Conservation (phyloP, 2,888 invertebrate species). For the Polyommatus icarus region DNA sequence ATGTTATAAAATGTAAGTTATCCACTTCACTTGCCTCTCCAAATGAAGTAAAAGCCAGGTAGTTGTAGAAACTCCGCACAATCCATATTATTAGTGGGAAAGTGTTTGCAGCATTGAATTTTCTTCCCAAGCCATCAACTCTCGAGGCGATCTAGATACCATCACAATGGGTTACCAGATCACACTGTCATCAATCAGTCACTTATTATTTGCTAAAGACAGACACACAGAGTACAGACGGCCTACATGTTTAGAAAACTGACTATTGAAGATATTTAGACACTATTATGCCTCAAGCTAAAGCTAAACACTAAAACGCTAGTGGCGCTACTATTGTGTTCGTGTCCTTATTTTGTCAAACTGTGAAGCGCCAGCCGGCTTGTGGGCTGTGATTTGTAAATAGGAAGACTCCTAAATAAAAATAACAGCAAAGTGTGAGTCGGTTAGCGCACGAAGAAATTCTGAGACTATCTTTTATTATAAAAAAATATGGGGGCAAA, state of each 20-base stretch:
- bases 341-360: too few species aligned
- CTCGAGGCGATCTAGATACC: neutral
- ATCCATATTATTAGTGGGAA: slow-evolving; percentile 11
- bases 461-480: too few species aligned
- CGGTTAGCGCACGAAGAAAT: too few species aligned
- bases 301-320: neutral
- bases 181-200: neutral
- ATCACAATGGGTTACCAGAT: slow-evolving; percentile 14
- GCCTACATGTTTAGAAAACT: neutral
- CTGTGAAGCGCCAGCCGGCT: too few species aligned
- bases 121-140: neutral
- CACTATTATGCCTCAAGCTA: neutral
- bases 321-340: neutral
- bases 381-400: too few species aligned
- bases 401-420: too few species aligned
- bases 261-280: neutral
- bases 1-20: too few species aligned
- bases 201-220: neutral
- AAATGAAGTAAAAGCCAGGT: neutral
- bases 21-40: neutral
- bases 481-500: too few species aligned
- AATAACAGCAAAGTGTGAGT: too few species aligned
- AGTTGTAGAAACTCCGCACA: neutral
- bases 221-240: neutral
- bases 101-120: neutral